Evolutionary conservation across 2,113 vertebrate species (phyloP).

Genomic region (Jacana jacana): DNA sequence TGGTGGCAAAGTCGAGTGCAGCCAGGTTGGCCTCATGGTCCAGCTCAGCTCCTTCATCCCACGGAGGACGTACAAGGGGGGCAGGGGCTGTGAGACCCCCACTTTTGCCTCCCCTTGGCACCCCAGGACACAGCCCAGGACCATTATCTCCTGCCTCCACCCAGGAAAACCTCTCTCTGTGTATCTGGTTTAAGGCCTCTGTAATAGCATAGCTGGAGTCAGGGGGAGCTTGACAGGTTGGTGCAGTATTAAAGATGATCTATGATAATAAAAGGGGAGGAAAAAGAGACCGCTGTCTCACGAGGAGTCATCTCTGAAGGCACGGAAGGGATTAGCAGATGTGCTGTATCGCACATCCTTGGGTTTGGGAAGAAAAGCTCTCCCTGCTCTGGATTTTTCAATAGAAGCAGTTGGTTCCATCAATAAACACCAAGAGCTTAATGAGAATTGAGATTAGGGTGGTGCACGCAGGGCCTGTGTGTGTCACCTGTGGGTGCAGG

Average conservation of each 20-base stretch:
- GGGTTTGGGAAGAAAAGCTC: background rate
- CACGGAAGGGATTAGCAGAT: background rate
- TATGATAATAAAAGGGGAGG: background rate
- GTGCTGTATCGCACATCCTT: rapidly evolving
- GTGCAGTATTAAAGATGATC: background rate
- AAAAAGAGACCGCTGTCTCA: background rate
- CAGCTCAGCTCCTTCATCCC: background rate
- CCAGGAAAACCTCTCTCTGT: background rate
- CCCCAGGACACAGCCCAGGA: no score
- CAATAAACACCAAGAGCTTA: background rate
- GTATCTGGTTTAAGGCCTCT: background rate
- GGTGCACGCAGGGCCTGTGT: rapidly evolving
- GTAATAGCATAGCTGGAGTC: background rate
- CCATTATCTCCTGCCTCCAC: background rate
- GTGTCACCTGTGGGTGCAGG: rapidly evolving
- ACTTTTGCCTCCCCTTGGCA: background rate
- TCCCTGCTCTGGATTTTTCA: rapidly evolving
- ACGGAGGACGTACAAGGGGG: background rate
- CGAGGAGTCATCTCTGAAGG: background rate
- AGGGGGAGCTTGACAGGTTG: background rate
- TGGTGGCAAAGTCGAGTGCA: rapidly evolving
- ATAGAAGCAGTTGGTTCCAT: rapidly evolving
- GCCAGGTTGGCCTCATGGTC: rapidly evolving
- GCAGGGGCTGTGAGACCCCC: background rate
- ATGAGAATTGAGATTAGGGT: rapidly evolving